Evolutionary conservation across 2,113 vertebrate species (phyloP).

Genomic region (Microtus pennsylvanicus): DNA sequence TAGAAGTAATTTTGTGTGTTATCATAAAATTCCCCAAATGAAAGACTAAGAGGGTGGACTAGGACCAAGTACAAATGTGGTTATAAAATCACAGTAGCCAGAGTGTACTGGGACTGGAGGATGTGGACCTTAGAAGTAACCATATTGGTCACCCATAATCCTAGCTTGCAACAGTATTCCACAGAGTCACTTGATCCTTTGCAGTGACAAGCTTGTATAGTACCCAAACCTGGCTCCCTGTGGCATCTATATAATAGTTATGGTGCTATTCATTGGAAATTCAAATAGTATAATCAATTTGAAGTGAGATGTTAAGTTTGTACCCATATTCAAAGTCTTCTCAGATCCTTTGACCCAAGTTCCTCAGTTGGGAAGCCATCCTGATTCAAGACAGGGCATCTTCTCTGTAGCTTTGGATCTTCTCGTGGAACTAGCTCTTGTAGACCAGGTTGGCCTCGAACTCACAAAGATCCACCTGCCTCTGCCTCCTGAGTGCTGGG

Average conservation of each 20-base stretch:
- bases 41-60: neutral
- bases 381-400: too few species aligned
- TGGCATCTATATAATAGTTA: neutral
- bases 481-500: neutral
- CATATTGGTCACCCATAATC: neutral
- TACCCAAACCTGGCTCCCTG: neutral
- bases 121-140: conserved; percentile 1
- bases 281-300: conserved; percentile 6
- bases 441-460: too few species aligned
- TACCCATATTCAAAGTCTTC: neutral
- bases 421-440: too few species aligned
- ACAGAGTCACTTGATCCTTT: neutral
- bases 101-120: conserved; percentile 10
- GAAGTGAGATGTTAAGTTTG: neutral
- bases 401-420: too few species aligned
- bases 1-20: neutral
- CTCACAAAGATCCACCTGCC: neutral
- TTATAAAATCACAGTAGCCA: neutral
- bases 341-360: neutral
- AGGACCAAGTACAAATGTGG: neutral
- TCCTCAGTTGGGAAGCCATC: neutral
- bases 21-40: neutral
- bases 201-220: neutral
- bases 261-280: neutral
- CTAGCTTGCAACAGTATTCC: neutral